Evolutionary conservation across 2,888 invertebrate genomes (phyloP), one percentile per base, ranked within the genome.

Genomic region (Cosmorhoe ocellata): DNA sequence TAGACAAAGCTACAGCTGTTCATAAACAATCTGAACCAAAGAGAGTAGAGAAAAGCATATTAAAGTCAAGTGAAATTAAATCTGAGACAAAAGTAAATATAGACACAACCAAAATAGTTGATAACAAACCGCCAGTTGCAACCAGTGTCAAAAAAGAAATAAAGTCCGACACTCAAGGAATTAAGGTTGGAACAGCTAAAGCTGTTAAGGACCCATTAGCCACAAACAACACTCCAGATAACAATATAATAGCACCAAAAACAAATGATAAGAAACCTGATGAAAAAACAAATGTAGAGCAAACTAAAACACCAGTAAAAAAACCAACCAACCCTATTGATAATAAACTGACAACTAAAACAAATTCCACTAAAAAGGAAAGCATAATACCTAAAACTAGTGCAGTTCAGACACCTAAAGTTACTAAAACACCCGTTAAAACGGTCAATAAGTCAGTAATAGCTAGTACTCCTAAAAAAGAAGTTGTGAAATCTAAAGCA

Each of bases 241-340:
- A 40, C 0, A 33, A 43, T 9, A 10, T 4, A 11, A 31, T 37
- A 42, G 12, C 30, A 30, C 32, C 43, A 38, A 48, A 42, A 37
- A 18, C 9, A n/a, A 30, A 27, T 31, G 33, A 44, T 41, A 36
- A 45, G 8, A 28, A 26, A 39, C 12, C 43, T 11, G 48, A 49
- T 27, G 27, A 28, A 30, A 53, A 33, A 34, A 11, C 24, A 50
- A 31, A 45, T 26, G 27, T 22, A 0, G 33, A 39, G 27, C 26
- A 31, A 12, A 31, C 9, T 40, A 33, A 47, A 34, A 8, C 33
- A 2, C 14, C 22, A 10, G 11, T 28, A 7, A 34, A 40, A 28
- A 33, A 28, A 12, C 6, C 28, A 30, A 28, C 40, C 0, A 46
- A 45, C 32, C 12, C 12, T 14, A 7, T 14, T 18, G 27, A 10